These are phyloP conservation scores for Athene noctua DNA, from an alignment of 2,113 vertebrate species.

Conservation along the genomic window DNA sequence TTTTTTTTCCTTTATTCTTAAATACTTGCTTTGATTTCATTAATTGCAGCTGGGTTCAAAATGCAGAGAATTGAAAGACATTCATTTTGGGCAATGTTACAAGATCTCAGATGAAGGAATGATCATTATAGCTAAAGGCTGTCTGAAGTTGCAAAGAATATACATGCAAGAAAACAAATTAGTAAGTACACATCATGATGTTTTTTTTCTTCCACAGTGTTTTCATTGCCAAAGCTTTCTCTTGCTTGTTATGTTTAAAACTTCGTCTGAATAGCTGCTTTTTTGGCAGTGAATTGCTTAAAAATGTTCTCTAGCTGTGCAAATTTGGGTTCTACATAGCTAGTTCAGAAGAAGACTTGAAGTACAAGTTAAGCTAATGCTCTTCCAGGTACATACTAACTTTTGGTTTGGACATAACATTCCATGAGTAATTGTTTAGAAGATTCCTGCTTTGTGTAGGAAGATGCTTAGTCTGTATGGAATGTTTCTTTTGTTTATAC, in stretches of 20 bases:
- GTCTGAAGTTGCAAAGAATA: conserved; percentile 92
- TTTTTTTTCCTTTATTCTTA: not conserved
- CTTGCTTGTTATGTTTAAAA: not conserved
- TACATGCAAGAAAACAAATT: conserved; percentile 99
- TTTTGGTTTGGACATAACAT: not conserved
- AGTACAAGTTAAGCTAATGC: not conserved
- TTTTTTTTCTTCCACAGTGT: not conserved
- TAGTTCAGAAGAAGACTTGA: not conserved
- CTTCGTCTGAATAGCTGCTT: not conserved
- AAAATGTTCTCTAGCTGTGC: not conserved
- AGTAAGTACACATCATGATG: conserved; percentile 75
- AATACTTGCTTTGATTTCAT: conserved; percentile 25
- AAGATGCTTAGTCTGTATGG: not conserved
- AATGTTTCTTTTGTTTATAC: not conserved
- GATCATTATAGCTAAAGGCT: conserved; percentile 91
- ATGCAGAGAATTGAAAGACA: conserved; percentile 92
- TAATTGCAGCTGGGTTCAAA: conserved; percentile 87
- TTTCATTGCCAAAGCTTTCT: not conserved
- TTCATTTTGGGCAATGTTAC: conserved; percentile 98
- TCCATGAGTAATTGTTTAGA: not conserved
- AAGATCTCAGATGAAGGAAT: conserved; percentile 95
- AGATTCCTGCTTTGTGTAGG: rapidly evolving
- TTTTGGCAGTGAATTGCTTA: not conserved
- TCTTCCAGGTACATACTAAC: not conserved
- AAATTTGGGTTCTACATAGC: not conserved